These are phyloP conservation scores for Heliconius nattereri DNA, from an alignment of 1,140 invertebrate genomes.

Conservation along the genomic window DNA sequence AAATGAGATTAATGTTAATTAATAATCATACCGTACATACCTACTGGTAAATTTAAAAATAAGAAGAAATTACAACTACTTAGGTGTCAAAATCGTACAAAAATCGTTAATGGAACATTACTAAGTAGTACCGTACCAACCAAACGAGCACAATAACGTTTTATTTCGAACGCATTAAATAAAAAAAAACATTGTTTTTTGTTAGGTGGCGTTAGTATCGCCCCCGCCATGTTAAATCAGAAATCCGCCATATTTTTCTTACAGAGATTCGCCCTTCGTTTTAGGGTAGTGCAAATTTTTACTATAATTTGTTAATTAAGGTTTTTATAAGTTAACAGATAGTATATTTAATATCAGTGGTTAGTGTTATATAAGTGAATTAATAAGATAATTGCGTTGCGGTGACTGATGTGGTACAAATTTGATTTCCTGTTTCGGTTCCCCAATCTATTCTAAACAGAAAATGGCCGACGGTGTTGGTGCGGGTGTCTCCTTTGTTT, in stretches of 20 bases:
- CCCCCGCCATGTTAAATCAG: conserved; percentile 66
- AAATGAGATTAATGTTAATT: background rate
- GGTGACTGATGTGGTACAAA: conserved; percentile 66
- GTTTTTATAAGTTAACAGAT: conserved; percentile 70
- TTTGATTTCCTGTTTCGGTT: conserved; percentile 74
- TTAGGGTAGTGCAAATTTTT: conserved; percentile 71
- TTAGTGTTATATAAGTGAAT: conserved; percentile 66
- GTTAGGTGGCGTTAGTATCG: conserved; percentile 61
- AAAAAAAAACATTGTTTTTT: conserved; percentile 35
- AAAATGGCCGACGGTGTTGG: conserved; percentile 85
- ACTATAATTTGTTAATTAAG: conserved; percentile 70
- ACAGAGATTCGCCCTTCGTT: conserved; percentile 73
- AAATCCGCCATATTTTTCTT: conserved; percentile 77
- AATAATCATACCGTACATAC: background rate
- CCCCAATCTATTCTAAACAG: conserved; percentile 81
- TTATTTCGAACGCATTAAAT: conserved; percentile 33
- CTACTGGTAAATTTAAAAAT: too few species aligned
- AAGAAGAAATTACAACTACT: background rate
- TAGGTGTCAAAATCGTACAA: background rate
- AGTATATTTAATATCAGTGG: conserved; percentile 66
- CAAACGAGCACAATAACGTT: background rate
- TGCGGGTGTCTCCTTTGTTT: conserved; percentile 86
- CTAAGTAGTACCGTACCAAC: background rate
- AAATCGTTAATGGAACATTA: background rate
- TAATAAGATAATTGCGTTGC: conserved; percentile 49